Evolutionary conservation across 1,140 invertebrate genomes (phyloP), one percentile per base, ranked within the genome.

Genomic region (Cotesia chilonis): DNA sequence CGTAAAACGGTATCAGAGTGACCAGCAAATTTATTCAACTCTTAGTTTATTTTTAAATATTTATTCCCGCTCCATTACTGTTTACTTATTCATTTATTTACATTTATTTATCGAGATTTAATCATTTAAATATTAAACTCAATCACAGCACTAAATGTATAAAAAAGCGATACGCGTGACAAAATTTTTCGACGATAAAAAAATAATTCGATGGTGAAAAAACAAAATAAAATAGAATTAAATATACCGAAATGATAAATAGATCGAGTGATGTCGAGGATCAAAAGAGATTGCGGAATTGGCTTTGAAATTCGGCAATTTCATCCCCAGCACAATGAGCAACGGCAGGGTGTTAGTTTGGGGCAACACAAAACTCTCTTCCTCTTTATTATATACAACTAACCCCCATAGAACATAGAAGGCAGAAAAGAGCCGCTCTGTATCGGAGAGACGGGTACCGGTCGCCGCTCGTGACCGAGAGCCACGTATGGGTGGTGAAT

Each of bases 401-500:
- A 65, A 41, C 28, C 63, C 17, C 66, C 20, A 14, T 47, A 4
- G n/a, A 47, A 47, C 20, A 14, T 47, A 5, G 35, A 47, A 47
- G 10, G 41, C 41, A 47, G 6, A 9, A 10, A 47, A 47, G 41
- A 47, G 41, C 41, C 41, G 41, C 28, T 28, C 28, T 28, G 28
- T 28, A 28, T 28, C 28, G 28, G 28, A 3, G 28, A 28, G 41
- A 9, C 70, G 76, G 70, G 75, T 77, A 77, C 73, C 60, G 68
- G 74, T 71, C 74, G 74, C 71, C 74, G 74, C 71, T 75, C 60
- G 74, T 74, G 75, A 68, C 68, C 74, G 78, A 75, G 78, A 78
- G 81, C 79, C 80, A 80, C 74, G 80, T 79, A 78, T 77, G 79
- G 81, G 79, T 84, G 72, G 82, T 81, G 84, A 83, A 86, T 85